Percentiles rank a stretch among this genome's conserved stretches.
These are phyloP conservation scores for Pogonocherus hispidulus DNA, from an alignment of 2,888 invertebrate species.

Conservation along the genomic window DNA sequence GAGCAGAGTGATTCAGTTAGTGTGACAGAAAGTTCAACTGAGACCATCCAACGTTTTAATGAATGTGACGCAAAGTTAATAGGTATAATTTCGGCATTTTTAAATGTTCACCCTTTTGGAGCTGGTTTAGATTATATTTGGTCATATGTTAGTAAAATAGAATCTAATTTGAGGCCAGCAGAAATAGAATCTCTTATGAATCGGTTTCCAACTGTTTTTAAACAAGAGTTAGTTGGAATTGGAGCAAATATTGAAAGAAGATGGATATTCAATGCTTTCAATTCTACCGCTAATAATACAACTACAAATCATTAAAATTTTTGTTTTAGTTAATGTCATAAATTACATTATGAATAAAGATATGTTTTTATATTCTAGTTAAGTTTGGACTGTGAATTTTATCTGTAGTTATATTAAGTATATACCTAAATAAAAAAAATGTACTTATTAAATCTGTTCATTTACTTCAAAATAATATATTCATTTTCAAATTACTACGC, in stretches of 20 bases:
- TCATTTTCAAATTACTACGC: too few species aligned
- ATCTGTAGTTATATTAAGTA: too few species aligned
- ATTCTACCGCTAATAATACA: conserved; percentile 19
- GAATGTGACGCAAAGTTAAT: conserved; percentile 83
- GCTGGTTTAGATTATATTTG: conserved; percentile 92
- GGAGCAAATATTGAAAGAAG: conserved; percentile 88
- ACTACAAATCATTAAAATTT: conserved; percentile 11
- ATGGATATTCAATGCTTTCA: conserved; percentile 88
- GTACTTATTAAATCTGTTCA: too few species aligned
- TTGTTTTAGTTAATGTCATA: background rate
- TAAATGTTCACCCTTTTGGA: conserved; percentile 94
- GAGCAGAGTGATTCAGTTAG: conserved; percentile 61
- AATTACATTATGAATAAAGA: background rate
- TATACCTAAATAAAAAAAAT: too few species aligned
- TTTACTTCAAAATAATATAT: too few species aligned
- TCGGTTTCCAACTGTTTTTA: conserved; percentile 85
- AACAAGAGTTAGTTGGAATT: conserved; percentile 82
- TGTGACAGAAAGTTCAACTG: conserved; percentile 61
- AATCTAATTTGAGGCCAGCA: conserved; percentile 79
- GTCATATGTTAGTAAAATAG: conserved; percentile 89
- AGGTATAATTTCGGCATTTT: conserved; percentile 89
- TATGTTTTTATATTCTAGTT: conserved; percentile 9
- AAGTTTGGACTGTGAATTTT: conserved; percentile 32
- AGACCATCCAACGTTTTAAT: conserved; percentile 57
- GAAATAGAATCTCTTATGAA: conserved; percentile 84